These are phyloP conservation scores for Mimas tiliae DNA, from an alignment of 2,888 invertebrate species.

Conservation along the genomic window DNA sequence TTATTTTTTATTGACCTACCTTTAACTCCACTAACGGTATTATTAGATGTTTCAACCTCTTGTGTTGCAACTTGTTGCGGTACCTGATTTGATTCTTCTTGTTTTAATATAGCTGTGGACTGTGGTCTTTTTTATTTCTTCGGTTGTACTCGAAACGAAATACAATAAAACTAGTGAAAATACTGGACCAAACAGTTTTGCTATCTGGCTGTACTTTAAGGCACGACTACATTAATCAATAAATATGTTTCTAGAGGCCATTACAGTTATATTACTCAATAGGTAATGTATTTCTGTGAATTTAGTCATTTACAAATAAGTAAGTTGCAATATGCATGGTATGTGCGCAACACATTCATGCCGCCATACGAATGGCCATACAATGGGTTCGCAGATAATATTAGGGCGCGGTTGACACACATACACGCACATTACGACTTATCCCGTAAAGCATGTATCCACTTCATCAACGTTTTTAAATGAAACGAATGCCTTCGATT, in stretches of 20 bases:
- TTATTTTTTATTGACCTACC: background rate
- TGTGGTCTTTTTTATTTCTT: background rate
- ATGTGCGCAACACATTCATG: background rate
- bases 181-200: background rate
- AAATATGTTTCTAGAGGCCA: background rate
- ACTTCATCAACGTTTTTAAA: slow-evolving; percentile 23
- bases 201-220: background rate
- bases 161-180: background rate
- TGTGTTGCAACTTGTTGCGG: background rate
- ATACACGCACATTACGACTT: slow-evolving; percentile 39
- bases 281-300: slow-evolving; percentile 2
- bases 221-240: background rate
- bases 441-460: background rate
- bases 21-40: background rate
- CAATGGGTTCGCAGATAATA: slow-evolving; percentile 42
- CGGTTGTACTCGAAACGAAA: no score
- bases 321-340: background rate
- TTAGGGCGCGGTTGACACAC: slow-evolving; percentile 56
- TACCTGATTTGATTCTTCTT: background rate
- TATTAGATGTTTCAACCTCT: background rate
- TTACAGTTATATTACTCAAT: background rate
- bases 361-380: no score
- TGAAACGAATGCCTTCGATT: slow-evolving; percentile 54
- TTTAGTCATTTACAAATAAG: background rate
- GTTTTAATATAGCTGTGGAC: background rate